Percentiles rank a stretch among this genome's conserved stretches.
Evolutionary conservation across 2,797 vertebrate species (phyloP).

Genomic region (Rallus crepitans): DNA sequence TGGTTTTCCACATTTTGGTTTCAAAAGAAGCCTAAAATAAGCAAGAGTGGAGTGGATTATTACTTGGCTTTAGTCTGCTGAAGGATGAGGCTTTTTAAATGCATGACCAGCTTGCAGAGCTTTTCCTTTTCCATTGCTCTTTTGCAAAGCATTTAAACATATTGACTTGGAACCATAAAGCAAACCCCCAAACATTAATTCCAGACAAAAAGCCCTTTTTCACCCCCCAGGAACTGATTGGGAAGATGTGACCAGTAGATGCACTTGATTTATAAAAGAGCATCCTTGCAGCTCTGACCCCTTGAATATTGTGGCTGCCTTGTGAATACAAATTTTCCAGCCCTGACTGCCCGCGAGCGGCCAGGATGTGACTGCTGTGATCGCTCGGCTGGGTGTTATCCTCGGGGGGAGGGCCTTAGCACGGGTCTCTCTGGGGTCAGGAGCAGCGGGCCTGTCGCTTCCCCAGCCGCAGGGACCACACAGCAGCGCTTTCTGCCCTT

Average conservation of each 20-base stretch:
- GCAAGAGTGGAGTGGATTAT: not conserved
- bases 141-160: constrained; percentile 39
- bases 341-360: not conserved
- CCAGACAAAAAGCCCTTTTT: not conserved
- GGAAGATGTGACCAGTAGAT: not conserved
- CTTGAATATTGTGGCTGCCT: not conserved
- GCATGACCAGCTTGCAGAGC: not conserved
- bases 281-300: not conserved
- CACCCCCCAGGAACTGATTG: not conserved
- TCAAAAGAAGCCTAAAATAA: not conserved
- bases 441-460: fast-evolving
- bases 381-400: not conserved
- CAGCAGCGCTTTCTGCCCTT: not conserved
- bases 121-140: constrained; percentile 9
- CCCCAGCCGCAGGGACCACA: fast-evolving
- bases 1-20: not conserved
- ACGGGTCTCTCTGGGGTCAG: not conserved
- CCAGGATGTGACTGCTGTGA: not conserved
- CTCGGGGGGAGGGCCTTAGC: not conserved
- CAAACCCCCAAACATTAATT: not conserved
- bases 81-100: constrained; percentile 21
- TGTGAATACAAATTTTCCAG: not conserved
- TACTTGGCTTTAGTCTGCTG: not conserved
- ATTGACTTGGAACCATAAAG: constrained; percentile 26
- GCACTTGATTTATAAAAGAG: not conserved